Conservation (phyloP, 2,113 vertebrate species). For the Gadus macrocephalus region DNA sequence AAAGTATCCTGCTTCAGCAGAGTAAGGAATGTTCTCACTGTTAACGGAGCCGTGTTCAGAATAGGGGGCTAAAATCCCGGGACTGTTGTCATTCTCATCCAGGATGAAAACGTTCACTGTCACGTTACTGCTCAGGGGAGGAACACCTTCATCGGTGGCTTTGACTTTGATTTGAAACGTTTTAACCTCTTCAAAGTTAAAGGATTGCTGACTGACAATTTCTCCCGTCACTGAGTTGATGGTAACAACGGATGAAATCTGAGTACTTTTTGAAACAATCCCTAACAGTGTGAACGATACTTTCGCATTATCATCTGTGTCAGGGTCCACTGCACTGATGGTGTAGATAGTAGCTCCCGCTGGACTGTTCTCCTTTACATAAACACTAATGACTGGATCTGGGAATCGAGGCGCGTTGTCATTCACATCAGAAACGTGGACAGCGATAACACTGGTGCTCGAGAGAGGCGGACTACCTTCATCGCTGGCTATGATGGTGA, state of each 20-base stretch:
- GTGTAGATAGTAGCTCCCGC: conserved; percentile 69
- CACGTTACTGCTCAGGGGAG: conserved; percentile 69
- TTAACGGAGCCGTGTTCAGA: conserved; percentile 67
- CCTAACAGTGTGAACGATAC: conserved; percentile 73
- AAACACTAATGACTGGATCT: conserved; percentile 60
- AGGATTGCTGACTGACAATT: conserved; percentile 72
- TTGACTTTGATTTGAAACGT: conserved; percentile 77
- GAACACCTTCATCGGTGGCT: conserved; percentile 77
- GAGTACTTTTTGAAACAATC: conserved; percentile 51
- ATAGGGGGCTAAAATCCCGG: conserved; percentile 71
- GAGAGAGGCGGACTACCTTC: conserved; percentile 73
- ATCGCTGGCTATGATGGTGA: conserved; percentile 1
- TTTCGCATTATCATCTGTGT: conserved; percentile 73
- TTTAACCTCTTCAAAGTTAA: conserved; percentile 80
- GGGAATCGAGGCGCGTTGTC: conserved; percentile 80
- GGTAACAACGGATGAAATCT: conserved; percentile 68
- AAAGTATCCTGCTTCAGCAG: conserved; percentile 74
- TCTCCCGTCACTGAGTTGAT: conserved; percentile 75
- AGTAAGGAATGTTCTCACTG: conserved; percentile 72
- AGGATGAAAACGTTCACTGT: conserved; percentile 76
- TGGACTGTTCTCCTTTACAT: conserved; percentile 78
- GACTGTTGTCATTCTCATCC: conserved; percentile 81
- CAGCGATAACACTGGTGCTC: conserved; percentile 58
- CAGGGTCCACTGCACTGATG: conserved; percentile 74
- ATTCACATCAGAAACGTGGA: conserved; percentile 82